A percentile compares a stretch with the other conserved stretches of the same genome.
Conservation (phyloP, 2,113 vertebrate species). For the Petroica traversi region DNA sequence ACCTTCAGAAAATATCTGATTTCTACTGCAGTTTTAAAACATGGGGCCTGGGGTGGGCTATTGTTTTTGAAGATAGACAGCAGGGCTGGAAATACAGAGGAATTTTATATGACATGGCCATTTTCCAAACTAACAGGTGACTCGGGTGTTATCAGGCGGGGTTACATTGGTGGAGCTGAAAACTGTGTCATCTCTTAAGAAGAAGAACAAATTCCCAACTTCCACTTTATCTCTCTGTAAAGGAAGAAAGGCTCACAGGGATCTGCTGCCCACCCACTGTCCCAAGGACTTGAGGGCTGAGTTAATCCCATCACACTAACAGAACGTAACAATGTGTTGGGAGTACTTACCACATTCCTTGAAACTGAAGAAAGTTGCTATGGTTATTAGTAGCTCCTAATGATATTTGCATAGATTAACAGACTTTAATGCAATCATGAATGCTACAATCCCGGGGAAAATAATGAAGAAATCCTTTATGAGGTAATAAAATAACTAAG, state of each 20-base stretch:
- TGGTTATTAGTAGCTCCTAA: constrained; percentile 74
- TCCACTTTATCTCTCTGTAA: not conserved
- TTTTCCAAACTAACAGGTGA: not conserved
- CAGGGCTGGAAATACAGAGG: not conserved
- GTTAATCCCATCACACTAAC: constrained; percentile 46
- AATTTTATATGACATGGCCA: not conserved
- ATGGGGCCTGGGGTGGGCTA: accelerated
- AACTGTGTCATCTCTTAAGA: not conserved
- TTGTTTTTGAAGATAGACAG: not conserved
- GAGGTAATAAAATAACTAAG: constrained; percentile 80
- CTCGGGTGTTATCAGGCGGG: not conserved
- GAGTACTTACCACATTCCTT: constrained; percentile 62
- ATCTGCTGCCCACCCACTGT: not conserved
- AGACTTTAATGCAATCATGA: constrained; percentile 78
- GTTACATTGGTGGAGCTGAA: not conserved
- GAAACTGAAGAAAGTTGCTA: constrained; percentile 65
- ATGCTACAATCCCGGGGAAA: constrained; percentile 74
- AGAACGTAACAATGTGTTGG: constrained; percentile 11
- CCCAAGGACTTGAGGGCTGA: not conserved
- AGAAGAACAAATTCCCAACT: not conserved
- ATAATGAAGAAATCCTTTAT: constrained; percentile 83
- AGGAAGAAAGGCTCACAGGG: not conserved
- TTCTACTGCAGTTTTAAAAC: not conserved
- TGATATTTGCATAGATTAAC: constrained; percentile 84
- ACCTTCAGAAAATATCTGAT: not conserved